phyloP scores from a whole-genome alignment of 2,888 invertebrate genomes.

The Xestia c-nigrum region DNA sequence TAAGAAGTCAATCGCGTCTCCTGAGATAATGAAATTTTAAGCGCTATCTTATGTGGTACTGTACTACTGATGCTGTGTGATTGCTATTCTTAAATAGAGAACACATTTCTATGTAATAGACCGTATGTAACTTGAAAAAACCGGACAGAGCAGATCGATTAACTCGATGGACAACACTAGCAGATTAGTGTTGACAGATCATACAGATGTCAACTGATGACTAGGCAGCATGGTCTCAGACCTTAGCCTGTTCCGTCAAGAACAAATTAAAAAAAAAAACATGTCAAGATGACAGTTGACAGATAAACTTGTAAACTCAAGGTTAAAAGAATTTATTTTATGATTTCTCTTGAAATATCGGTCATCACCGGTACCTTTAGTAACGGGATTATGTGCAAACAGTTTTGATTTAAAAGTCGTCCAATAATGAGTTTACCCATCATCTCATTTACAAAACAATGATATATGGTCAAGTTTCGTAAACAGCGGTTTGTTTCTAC shows the following conservation, averaged over 20 bases:
- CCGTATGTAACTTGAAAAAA: conserved; percentile 23
- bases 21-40: conserved; percentile 15
- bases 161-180: conserved; percentile 28
- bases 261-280: too few species aligned
- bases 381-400: conserved; percentile 58
- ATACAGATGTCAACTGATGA: too few species aligned
- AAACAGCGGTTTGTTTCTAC: conserved; percentile 2
- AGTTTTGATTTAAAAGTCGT: conserved; percentile 41
- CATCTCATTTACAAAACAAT: conserved; percentile 41
- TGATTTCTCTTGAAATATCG: conserved; percentile 60
- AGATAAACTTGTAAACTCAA: background rate
- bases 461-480: conserved; percentile 31
- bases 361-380: conserved; percentile 54
- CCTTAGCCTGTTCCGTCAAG: too few species aligned
- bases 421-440: conserved; percentile 23
- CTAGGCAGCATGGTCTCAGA: too few species aligned
- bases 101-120: background rate
- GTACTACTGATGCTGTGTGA: conserved; percentile 41
- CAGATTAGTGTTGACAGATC: conserved; percentile 4
- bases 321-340: conserved; percentile 31
- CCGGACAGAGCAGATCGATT: conserved; percentile 22
- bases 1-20: conserved; percentile 17
- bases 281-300: conserved; percentile 42
- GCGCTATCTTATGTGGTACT: conserved; percentile 31
- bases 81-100: conserved; percentile 28